Percentiles rank a stretch among this genome's conserved stretches.
phyloP scores from a whole-genome alignment of 2,113 vertebrate species.

The Junco hyemalis region DNA sequence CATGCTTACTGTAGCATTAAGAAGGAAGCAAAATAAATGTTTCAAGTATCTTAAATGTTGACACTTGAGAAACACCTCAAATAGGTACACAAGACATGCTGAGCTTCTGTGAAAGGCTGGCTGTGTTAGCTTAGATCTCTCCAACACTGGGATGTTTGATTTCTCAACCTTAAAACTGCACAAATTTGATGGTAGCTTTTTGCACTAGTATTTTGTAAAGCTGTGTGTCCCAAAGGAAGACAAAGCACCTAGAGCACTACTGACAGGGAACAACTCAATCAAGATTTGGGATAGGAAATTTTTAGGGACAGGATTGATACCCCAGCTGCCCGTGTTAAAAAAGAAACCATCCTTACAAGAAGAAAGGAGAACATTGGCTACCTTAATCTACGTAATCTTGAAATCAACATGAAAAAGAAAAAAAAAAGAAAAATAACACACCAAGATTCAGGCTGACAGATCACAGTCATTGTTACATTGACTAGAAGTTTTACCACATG shows the following conservation, averaged over 20 bases:
- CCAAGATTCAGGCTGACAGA: not conserved
- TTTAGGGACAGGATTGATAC: not conserved
- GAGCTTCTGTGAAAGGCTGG: not conserved
- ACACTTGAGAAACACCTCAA: not conserved
- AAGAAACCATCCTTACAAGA: not conserved
- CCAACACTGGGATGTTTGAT: not conserved
- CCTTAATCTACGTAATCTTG: not conserved
- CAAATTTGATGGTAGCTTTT: not conserved
- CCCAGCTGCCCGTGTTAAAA: not conserved
- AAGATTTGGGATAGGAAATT: not conserved
- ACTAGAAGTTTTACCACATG: not conserved
- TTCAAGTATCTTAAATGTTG: not conserved
- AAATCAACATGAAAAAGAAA: not conserved
- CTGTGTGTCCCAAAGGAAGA: not conserved
- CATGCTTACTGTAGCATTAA: not conserved
- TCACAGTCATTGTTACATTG: not conserved
- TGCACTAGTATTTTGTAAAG: not conserved
- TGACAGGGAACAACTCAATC: not conserved
- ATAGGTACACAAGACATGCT: fast-evolving
- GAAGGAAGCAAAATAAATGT: not conserved
- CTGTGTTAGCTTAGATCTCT: not conserved
- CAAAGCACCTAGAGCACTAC: not conserved
- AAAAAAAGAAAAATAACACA: not conserved
- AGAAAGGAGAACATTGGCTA: not conserved
- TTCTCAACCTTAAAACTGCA: not conserved